These are phyloP conservation scores for Tenthredo scrophulariae DNA, from an alignment of 2,888 invertebrate genomes.

Conservation along the genomic window DNA sequence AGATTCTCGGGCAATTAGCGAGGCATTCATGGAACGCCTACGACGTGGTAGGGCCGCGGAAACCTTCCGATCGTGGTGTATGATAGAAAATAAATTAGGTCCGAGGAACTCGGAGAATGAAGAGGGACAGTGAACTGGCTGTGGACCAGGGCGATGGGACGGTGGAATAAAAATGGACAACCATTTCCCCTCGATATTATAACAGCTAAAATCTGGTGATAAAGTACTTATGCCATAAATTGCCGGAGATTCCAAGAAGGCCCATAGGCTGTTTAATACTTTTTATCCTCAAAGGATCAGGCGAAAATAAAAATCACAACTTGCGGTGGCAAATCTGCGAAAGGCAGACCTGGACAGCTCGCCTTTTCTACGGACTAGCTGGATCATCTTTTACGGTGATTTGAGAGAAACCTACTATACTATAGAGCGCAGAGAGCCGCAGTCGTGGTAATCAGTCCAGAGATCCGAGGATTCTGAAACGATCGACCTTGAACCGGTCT, in stretches of 20 bases:
- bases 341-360: neutral
- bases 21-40: constrained; percentile 62
- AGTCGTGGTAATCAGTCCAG: constrained; percentile 30
- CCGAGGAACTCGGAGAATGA: constrained; percentile 31
- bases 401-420: constrained; percentile 9
- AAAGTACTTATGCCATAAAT: constrained; percentile 1
- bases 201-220: neutral
- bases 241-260: constrained; percentile 23
- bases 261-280: neutral
- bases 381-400: constrained; percentile 40
- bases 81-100: constrained; percentile 27
- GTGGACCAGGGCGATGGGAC: neutral
- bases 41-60: neutral
- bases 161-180: neutral
- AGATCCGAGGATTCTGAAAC: constrained; percentile 35
- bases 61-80: neutral
- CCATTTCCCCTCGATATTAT: neutral
- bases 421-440: neutral
- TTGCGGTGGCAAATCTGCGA: neutral
- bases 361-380: neutral
- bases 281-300: neutral
- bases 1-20: constrained; percentile 64
- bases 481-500: constrained; percentile 51
- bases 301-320: neutral
- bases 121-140: neutral